phyloP scores from a whole-genome alignment of 2,113 vertebrate genomes.

The Hystrix cristata region DNA sequence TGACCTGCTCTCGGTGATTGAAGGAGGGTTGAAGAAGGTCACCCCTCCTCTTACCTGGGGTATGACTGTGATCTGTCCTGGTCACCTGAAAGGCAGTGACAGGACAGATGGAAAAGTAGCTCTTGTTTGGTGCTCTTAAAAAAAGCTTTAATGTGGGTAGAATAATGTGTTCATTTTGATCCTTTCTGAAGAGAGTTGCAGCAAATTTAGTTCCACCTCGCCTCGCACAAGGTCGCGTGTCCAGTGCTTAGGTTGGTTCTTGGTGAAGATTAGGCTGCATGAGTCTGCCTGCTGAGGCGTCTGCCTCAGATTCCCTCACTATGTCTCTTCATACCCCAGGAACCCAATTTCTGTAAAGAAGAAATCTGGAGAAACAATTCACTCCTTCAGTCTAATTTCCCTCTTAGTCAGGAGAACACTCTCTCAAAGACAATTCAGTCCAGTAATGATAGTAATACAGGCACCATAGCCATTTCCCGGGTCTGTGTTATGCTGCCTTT shows the following conservation, averaged over 20 bases:
- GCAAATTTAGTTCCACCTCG: neutral
- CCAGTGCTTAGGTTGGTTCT: neutral
- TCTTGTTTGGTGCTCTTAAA: neutral
- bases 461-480: neutral
- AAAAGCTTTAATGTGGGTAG: neutral
- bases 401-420: conserved; percentile 55
- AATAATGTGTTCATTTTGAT: neutral
- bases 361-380: conserved; percentile 66
- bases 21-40: neutral
- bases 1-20: neutral
- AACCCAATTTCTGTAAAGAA: conserved; percentile 64
- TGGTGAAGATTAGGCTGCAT: neutral
- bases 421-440: conserved; percentile 67
- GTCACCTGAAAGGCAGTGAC: neutral
- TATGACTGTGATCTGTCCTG: neutral
- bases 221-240: conserved; percentile 27
- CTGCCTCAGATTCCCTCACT: neutral
- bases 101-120: neutral
- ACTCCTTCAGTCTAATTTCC: conserved; percentile 46
- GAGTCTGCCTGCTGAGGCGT: neutral
- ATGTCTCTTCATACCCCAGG: neutral
- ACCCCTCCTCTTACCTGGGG: neutral
- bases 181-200: conserved; percentile 43
- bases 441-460: conserved; percentile 74
- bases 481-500: conserved; percentile 26